Conservation (phyloP, 2,888 invertebrate genomes). For the Andrena hattorfiana region DNA sequence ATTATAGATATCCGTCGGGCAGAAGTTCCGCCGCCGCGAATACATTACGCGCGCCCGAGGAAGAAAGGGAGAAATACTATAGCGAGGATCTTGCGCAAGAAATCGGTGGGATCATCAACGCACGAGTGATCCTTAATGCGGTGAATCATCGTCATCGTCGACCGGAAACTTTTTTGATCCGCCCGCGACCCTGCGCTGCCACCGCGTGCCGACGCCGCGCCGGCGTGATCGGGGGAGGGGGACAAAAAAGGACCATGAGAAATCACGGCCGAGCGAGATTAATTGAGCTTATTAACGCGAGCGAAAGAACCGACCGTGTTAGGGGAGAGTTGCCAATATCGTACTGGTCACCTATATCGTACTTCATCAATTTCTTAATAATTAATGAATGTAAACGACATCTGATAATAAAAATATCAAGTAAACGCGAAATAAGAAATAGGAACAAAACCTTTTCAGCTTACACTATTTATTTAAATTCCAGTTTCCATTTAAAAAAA, state of each 20-base stretch:
- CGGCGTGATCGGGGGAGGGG: background rate
- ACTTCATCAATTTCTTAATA: no score
- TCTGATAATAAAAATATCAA: no score
- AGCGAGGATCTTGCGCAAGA: slow-evolving; percentile 22
- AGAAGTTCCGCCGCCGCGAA: slow-evolving; percentile 37
- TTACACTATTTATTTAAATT: no score
- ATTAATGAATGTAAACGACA: no score
- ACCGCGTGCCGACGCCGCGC: slow-evolving; percentile 1
- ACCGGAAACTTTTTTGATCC: slow-evolving; percentile 43
- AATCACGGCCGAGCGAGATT: slow-evolving; percentile 50
- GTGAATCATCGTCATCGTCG: slow-evolving; percentile 34
- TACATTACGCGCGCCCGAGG: slow-evolving; percentile 4
- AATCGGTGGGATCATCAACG: slow-evolving; percentile 36
- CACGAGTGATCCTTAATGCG: slow-evolving; percentile 47
- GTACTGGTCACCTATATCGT: no score
- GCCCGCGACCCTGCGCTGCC: background rate
- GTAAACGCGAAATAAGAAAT: no score
- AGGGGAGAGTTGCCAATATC: no score
- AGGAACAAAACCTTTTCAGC: no score
- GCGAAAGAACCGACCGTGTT: slow-evolving; percentile 25
- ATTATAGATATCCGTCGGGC: slow-evolving; percentile 11
- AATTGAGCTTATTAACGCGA: slow-evolving; percentile 60
- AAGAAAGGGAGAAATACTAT: background rate
- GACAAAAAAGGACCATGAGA: slow-evolving; percentile 32
- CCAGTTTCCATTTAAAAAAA: no score